Conservation (phyloP, 2,113 vertebrate genomes). For the Poecile atricapillus region DNA sequence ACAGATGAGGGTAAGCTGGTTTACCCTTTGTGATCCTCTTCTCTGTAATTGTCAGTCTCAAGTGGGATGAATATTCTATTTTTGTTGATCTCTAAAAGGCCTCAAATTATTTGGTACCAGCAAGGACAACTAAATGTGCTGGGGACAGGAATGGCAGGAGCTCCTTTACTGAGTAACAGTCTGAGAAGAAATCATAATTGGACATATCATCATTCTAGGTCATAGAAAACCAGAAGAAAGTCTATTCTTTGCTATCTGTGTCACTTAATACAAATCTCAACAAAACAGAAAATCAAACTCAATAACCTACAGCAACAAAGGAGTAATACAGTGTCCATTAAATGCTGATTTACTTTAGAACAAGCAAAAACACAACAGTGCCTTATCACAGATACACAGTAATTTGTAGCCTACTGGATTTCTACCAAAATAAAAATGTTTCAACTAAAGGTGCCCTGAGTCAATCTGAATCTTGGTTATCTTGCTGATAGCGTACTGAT, state of each 20-base stretch:
- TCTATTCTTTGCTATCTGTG: background rate
- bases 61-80: background rate
- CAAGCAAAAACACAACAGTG: fast-evolving
- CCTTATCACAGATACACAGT: background rate
- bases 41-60: background rate
- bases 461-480: background rate
- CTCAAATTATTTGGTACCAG: background rate
- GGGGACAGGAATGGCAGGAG: background rate
- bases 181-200: background rate
- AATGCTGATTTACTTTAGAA: background rate
- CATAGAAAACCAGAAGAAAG: background rate
- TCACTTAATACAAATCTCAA: background rate
- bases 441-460: background rate
- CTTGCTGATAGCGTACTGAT: background rate
- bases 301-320: background rate
- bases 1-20: background rate
- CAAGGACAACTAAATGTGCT: background rate
- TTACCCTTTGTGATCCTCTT: background rate
- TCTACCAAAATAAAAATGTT: background rate
- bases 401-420: background rate
- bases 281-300: background rate
- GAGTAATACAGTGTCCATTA: background rate
- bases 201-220: background rate
- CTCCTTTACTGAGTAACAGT: background rate
- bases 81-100: background rate